These are phyloP conservation scores for Serilophus lunatus DNA, from an alignment of 2,113 vertebrate species.

Conservation along the genomic window DNA sequence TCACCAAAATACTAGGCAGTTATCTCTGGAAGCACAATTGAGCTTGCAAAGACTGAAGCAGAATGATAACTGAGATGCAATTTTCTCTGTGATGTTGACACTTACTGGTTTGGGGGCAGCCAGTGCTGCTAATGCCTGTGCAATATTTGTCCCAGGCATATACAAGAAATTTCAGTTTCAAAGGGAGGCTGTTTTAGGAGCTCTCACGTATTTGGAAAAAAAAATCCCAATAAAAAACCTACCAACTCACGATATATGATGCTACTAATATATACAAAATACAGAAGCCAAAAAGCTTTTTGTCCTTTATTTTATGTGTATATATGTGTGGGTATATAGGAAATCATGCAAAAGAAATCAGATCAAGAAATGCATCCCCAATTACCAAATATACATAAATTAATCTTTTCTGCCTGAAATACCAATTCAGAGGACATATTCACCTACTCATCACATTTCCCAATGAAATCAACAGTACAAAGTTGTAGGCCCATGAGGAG, in stretches of 20 bases:
- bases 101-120: background rate
- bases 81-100: background rate
- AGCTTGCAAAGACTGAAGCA: background rate
- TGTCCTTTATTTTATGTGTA: background rate
- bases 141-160: background rate
- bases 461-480: constrained; percentile 35
- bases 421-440: background rate
- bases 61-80: background rate
- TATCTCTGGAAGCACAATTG: background rate
- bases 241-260: background rate
- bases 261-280: background rate
- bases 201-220: background rate
- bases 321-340: background rate
- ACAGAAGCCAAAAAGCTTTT: background rate
- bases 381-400: constrained; percentile 25
- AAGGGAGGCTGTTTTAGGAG: background rate
- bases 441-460: constrained; percentile 57
- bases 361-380: background rate
- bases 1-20: background rate
- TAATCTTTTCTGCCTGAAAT: constrained; percentile 31
- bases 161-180: background rate
- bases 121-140: background rate
- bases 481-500: background rate
- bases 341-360: constrained; percentile 28
- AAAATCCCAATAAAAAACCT: fast-evolving